These are phyloP conservation scores for Cochlearius cochlearius DNA, from an alignment of 2,113 vertebrate species.

Conservation along the genomic window DNA sequence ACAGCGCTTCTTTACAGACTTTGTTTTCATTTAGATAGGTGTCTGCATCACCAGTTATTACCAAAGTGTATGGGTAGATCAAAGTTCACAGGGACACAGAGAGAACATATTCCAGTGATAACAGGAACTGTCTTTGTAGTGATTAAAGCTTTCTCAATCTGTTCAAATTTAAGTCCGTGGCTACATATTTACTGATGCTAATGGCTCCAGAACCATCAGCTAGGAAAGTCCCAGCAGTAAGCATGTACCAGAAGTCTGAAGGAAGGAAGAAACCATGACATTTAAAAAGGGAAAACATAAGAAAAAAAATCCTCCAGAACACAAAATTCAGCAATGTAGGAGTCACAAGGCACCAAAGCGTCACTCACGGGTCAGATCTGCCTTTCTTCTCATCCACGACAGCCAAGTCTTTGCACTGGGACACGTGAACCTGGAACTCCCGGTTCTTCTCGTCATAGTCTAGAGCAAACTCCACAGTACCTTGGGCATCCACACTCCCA, in stretches of 20 bases:
- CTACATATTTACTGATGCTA: neutral
- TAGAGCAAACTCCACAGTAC: conserved; percentile 71
- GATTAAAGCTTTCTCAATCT: neutral
- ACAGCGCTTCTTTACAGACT: neutral
- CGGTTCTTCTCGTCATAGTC: conserved; percentile 74
- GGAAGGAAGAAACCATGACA: neutral
- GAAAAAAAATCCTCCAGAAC: neutral
- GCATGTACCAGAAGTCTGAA: neutral
- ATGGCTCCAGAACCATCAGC: neutral
- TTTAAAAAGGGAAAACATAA: neutral
- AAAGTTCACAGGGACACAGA: neutral
- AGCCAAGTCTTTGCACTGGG: conserved; percentile 73
- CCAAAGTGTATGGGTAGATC: neutral
- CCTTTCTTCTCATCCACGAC: conserved; percentile 74
- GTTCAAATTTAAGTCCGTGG: neutral
- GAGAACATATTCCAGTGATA: neutral
- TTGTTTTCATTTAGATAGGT: neutral
- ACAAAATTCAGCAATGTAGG: neutral
- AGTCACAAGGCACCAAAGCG: neutral
- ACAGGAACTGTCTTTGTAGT: neutral
- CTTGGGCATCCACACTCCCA: conserved; percentile 73
- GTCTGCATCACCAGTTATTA: neutral
- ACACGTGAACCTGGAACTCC: conserved; percentile 72
- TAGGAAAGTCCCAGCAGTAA: neutral
- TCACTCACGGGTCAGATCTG: conserved; percentile 75